Conservation (phyloP, 2,797 vertebrate species). For the Scyliorhinus canicula region DNA sequence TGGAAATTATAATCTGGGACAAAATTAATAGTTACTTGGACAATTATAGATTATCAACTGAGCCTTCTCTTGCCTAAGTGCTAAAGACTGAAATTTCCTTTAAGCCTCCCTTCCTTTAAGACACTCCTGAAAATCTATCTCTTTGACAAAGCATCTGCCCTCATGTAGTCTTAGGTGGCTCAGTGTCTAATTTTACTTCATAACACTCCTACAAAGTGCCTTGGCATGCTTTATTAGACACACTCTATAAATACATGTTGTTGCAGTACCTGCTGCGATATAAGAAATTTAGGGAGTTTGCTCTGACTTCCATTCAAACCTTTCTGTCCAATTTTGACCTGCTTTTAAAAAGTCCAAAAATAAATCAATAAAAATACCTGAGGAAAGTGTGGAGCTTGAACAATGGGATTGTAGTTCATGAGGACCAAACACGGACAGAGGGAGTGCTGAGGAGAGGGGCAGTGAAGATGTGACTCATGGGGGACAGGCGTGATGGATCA, state of each 20-base stretch:
- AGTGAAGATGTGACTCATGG: neutral
- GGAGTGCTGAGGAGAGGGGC: neutral
- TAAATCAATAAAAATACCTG: neutral
- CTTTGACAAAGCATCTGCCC: too few relatives aligned
- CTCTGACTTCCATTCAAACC: neutral
- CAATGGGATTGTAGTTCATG: neutral
- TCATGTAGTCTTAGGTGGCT: too few relatives aligned
- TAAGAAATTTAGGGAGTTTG: neutral
- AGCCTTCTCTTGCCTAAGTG: too few relatives aligned
- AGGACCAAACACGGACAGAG: neutral
- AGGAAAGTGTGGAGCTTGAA: neutral
- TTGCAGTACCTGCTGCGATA: neutral
- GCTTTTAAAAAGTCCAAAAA: neutral
- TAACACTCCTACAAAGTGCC: neutral
- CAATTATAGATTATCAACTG: too few relatives aligned
- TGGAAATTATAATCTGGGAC: neutral
- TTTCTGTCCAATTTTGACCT: neutral
- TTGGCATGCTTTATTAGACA: neutral
- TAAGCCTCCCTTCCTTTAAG: too few relatives aligned
- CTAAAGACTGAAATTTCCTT: too few relatives aligned
- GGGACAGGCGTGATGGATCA: neutral
- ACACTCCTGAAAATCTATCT: too few relatives aligned
- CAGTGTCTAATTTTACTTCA: too few relatives aligned
- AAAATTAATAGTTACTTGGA: neutral
- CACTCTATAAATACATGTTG: too few relatives aligned